phyloP scores from a whole-genome alignment of 1,140 invertebrate species.

The Delia radicum region DNA sequence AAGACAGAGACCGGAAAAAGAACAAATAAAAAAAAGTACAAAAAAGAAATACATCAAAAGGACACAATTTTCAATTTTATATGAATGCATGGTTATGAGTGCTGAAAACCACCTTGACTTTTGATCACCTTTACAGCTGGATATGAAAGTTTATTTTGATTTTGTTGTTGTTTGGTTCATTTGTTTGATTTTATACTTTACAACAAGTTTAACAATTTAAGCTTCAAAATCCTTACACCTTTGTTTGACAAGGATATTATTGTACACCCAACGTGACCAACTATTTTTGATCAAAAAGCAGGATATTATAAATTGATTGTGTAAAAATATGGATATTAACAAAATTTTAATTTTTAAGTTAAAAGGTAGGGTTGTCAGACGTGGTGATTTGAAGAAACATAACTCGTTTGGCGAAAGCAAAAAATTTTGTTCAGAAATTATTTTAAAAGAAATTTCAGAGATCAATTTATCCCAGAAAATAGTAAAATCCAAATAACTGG shows the following conservation, averaged over 20 bases:
- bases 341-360: too few relatives aligned
- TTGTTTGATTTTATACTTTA: conserved; percentile 55
- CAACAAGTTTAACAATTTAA: conserved; percentile 52
- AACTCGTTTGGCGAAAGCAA: too few relatives aligned
- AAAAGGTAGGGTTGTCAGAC: too few relatives aligned
- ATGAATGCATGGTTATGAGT: not conserved
- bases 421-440: too few relatives aligned
- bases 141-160: not conserved
- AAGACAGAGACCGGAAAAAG: not conserved
- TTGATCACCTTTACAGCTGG: not conserved
- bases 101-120: not conserved
- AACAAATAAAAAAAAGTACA: not conserved
- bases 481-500: too few relatives aligned
- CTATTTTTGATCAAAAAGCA: too few relatives aligned
- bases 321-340: too few relatives aligned
- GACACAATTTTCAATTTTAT: conserved; percentile 3
- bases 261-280: too few relatives aligned
- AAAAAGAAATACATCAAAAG: conserved; percentile 10
- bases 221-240: conserved; percentile 29
- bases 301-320: too few relatives aligned
- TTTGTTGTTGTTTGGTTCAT: conserved; percentile 33
- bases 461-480: too few relatives aligned
- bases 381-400: too few relatives aligned
- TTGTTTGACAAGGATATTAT: conserved; percentile 15
- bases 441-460: too few relatives aligned